A percentile compares a stretch with the other conserved stretches of the same genome.
Conservation (phyloP, 2,888 invertebrate genomes). For the Temnothorax unifasciatus region DNA sequence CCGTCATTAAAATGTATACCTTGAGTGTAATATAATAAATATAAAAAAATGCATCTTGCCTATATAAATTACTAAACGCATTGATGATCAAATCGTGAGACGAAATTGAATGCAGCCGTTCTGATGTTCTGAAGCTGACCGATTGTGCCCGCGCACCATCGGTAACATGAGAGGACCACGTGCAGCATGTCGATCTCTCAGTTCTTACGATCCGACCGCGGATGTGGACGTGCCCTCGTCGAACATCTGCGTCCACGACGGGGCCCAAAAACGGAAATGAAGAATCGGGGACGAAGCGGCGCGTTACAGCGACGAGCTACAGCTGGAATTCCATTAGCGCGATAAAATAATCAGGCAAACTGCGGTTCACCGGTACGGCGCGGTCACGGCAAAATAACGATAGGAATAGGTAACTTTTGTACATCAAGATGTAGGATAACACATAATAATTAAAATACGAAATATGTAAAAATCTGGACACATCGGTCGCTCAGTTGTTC, state of each 20-base stretch:
- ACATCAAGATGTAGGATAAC: neutral
- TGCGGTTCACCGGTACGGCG: neutral
- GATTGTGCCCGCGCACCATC: slow-evolving; percentile 22
- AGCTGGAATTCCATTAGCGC: slow-evolving; percentile 21
- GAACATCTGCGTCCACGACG: slow-evolving; percentile 65
- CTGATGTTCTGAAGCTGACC: slow-evolving; percentile 32
- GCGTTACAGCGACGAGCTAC: slow-evolving; percentile 12
- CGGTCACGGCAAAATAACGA: neutral
- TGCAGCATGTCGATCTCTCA: slow-evolving; percentile 64
- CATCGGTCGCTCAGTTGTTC: neutral
- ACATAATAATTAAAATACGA: neutral
- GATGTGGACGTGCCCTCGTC: slow-evolving; percentile 49
- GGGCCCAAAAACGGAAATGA: slow-evolving; percentile 60
- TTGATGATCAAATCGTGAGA: neutral
- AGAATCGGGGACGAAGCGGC: slow-evolving; percentile 32
- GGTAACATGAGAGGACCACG: slow-evolving; percentile 54
- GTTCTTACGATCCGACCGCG: slow-evolving; percentile 55
- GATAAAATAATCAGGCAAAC: slow-evolving; percentile 45
- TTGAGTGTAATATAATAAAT: neutral
- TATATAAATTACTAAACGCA: neutral
- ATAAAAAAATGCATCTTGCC: neutral
- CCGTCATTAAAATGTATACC: neutral
- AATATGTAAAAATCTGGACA: neutral
- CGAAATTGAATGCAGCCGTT: slow-evolving; percentile 16
- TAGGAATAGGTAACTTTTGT: neutral